A percentile compares a stretch with the other conserved stretches of the same genome.
These are phyloP conservation scores for Aphaenogaster rudis DNA, from an alignment of 1,140 invertebrate species.

Conservation along the genomic window DNA sequence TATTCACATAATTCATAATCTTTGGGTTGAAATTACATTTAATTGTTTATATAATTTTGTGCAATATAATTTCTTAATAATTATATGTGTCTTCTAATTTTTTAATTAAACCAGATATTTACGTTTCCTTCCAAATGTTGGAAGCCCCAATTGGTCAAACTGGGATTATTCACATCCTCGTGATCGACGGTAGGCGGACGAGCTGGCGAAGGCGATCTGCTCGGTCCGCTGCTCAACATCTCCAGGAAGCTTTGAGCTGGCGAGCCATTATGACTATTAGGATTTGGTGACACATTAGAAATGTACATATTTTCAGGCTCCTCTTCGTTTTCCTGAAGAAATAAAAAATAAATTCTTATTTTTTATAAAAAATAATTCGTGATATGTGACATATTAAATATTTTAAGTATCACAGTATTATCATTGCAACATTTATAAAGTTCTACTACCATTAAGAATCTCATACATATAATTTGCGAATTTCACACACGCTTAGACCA, in stretches of 20 bases:
- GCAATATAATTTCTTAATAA: background rate
- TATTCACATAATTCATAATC: conserved; percentile 11
- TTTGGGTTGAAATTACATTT: conserved; percentile 1
- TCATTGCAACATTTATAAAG: background rate
- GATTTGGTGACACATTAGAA: conserved; percentile 74
- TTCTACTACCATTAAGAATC: background rate
- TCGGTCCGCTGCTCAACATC: conserved; percentile 85
- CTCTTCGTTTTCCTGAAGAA: conserved; percentile 84
- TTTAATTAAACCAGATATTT: conserved; percentile 58
- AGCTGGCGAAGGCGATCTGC: conserved; percentile 84
- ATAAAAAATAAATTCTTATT: background rate
- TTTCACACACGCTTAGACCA: background rate
- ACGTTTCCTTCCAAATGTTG: conserved; percentile 81
- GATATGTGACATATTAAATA: background rate
- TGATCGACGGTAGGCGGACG: conserved; percentile 80
- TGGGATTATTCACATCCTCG: conserved; percentile 84
- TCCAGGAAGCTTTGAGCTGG: conserved; percentile 84
- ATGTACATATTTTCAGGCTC: conserved; percentile 79
- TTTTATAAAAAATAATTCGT: background rate
- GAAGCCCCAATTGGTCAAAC: conserved; percentile 84
- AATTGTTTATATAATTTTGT: background rate
- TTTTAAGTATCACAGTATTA: background rate
- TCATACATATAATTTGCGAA: background rate
- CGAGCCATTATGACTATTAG: conserved; percentile 70
- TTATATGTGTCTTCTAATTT: background rate